A percentile compares a stretch with the other conserved stretches of the same genome.
Evolutionary conservation across 2,888 invertebrate species (phyloP).

Genomic region (Chirona hameri): DNA sequence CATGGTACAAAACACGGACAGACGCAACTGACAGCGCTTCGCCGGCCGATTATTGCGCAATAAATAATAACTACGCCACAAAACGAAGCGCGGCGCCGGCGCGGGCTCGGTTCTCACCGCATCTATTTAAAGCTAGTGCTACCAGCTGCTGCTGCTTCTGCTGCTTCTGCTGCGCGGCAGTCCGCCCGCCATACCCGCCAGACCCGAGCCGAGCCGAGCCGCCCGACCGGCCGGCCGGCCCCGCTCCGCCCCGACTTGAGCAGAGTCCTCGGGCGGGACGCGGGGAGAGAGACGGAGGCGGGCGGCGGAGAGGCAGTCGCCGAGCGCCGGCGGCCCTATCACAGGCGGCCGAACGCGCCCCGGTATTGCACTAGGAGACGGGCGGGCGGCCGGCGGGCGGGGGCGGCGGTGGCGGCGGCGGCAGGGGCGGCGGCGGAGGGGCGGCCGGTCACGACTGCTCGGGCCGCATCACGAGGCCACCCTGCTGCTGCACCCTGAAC

Average conservation of each 20-base stretch:
- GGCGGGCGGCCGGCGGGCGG: not conserved
- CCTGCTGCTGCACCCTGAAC: constrained; percentile 23
- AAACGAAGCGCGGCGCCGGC: not conserved
- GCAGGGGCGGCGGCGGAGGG: not conserved
- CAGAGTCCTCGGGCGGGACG: not conserved
- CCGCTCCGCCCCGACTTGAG: not conserved
- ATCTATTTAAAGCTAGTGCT: constrained; percentile 13
- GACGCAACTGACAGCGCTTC: no score
- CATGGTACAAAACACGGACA: constrained; percentile 11
- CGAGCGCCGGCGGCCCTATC: not conserved
- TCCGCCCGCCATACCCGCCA: no score
- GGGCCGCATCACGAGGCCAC: constrained; percentile 10
- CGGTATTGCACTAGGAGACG: constrained; percentile 4
- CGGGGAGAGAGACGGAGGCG: no score
- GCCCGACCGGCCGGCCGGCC: not conserved
- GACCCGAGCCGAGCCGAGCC: not conserved
- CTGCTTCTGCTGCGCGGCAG: no score
- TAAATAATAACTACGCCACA: constrained; percentile 22
- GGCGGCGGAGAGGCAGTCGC: not conserved
- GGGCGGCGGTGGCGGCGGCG: not conserved
- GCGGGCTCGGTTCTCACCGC: not conserved
- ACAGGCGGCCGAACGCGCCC: not conserved
- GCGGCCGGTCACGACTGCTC: constrained; percentile 9
- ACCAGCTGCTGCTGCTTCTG: not conserved
- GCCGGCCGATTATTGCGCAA: constrained; percentile 4